Evolutionary conservation across 2,888 invertebrate species (phyloP).

Genomic region (Mesorhabditis belari): DNA sequence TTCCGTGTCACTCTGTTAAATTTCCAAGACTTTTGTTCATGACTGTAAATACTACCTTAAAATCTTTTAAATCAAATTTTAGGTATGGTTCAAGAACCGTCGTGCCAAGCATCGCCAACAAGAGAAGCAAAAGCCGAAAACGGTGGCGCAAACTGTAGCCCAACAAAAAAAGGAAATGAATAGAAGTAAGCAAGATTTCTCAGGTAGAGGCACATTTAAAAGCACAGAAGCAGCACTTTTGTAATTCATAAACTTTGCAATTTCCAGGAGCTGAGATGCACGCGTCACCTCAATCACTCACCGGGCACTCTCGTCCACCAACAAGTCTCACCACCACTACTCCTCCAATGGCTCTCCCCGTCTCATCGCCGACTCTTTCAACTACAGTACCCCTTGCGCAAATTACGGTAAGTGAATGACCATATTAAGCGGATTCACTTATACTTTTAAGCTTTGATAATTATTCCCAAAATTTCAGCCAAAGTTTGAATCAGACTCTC

Average conservation of each 20-base stretch:
- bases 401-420: too few relatives aligned
- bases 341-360: neutral
- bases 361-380: neutral
- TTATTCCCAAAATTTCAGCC: neutral
- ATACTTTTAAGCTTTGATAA: neutral
- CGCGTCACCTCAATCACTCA: too few relatives aligned
- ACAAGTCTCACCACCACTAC: neutral
- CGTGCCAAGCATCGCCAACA: constrained; percentile 48
- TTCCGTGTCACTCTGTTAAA: too few relatives aligned
- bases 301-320: too few relatives aligned
- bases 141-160: constrained; percentile 10
- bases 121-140: constrained; percentile 44
- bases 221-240: neutral
- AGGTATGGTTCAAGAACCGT: constrained; percentile 52
- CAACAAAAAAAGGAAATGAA: constrained; percentile 2
- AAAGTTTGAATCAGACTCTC: neutral
- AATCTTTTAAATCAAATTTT: constrained; percentile 7
- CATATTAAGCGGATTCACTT: too few relatives aligned
- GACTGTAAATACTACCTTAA: too few relatives aligned
- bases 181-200: neutral
- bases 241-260: neutral
- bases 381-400: neutral
- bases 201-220: neutral
- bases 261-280: neutral
- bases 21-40: too few relatives aligned